Percentiles rank a stretch among this genome's conserved stretches.
Evolutionary conservation across 2,888 invertebrate genomes (phyloP).

Genomic region (Chorisops tibialis): DNA sequence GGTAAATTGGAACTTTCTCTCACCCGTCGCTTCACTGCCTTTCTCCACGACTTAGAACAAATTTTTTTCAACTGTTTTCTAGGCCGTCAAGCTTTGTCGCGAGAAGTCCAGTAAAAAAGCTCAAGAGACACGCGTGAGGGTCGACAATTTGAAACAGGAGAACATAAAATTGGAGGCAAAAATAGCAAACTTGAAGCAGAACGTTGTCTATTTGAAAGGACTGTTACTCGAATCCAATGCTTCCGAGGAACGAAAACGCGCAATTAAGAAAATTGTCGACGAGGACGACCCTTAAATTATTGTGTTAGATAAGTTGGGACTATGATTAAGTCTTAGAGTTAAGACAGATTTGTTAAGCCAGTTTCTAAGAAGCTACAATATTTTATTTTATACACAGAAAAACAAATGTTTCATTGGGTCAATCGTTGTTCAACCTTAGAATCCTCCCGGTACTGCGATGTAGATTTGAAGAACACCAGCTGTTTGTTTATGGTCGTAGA

Average conservation of each 20-base stretch:
- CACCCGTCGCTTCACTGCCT: background rate
- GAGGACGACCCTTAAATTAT: conserved; percentile 11
- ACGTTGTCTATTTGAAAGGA: conserved; percentile 41
- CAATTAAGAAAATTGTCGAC: conserved; percentile 42
- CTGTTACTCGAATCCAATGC: conserved; percentile 42
- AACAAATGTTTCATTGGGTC: too few relatives aligned
- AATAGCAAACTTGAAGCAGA: conserved; percentile 42
- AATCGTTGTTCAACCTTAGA: too few relatives aligned
- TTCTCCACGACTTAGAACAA: background rate
- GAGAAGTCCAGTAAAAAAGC: conserved; percentile 47
- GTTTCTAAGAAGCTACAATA: too few relatives aligned
- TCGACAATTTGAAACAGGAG: conserved; percentile 41
- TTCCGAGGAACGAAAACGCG: conserved; percentile 38
- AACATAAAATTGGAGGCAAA: conserved; percentile 41
- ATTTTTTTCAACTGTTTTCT: background rate
- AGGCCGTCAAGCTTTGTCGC: conserved; percentile 50
- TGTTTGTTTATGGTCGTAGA: too few relatives aligned
- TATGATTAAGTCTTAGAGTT: too few relatives aligned
- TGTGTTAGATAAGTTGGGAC: background rate
- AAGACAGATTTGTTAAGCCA: too few relatives aligned
- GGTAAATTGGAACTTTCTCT: conserved; percentile 37
- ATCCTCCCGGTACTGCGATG: too few relatives aligned
- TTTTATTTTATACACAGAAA: too few relatives aligned
- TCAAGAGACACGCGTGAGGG: conserved; percentile 45
- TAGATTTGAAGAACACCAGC: too few relatives aligned